Evolutionary conservation across 2,888 invertebrate genomes (phyloP), one percentile per base, ranked within the genome.

Genomic region (Cataglyphis livida): DNA sequence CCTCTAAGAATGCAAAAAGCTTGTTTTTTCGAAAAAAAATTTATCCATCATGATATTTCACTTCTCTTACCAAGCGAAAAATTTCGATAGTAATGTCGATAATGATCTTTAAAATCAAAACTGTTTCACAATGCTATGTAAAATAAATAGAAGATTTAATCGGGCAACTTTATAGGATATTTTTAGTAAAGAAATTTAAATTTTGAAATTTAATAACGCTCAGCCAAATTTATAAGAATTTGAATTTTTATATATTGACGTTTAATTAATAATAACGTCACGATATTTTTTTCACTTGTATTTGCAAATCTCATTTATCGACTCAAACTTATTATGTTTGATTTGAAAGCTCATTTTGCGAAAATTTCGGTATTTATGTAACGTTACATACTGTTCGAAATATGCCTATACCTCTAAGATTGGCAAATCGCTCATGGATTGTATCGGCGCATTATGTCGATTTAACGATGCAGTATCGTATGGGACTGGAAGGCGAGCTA

Each of bases 1-100:
- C 78, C 83, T 89, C 88, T 85, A 87, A 82, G 84, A 87, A 85
- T 83, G 85, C 5, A 70, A 84, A 70, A 84, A 91, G 89, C 90
- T 86, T 88, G 91, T 89, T 91, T 32, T 75, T 68, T 57, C 41
- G 65, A 44, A 61, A 32, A 61, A 32, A 32, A 57, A 51, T 48
- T 65, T 76, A 15, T 51, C 15, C 54, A 28, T 28, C 71, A n/a
- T 15, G 81, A 51, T 51, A 57, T 48, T 21, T 9, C 41, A 32
- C 25, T 48, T 38, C 38, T 38, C 25, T 61, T 38, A 35, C 54
- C 28, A 32, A n/a, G 61, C 70, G 79, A 64, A 83, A 54, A 75
- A 12, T 57, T 28, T 28, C 28, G 28, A 28, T 28, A 28, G 28
- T 28, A 28, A 28, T 28, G 35, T 28, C 12, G 0, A 59, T 71